Conservation (phyloP, 2,888 invertebrate species). For the Tetropium fuscum region DNA sequence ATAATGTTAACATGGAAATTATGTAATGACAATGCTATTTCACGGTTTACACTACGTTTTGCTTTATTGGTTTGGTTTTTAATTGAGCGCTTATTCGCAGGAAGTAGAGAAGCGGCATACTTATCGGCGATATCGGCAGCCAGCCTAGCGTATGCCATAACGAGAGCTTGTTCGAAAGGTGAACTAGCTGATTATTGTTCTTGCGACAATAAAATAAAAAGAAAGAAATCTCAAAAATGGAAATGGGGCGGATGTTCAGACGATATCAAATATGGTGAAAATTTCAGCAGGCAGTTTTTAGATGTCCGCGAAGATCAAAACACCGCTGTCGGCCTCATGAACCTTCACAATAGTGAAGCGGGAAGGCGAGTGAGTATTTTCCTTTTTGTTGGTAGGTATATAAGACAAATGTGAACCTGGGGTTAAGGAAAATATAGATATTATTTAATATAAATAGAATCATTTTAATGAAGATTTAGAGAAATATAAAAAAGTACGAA, state of each 20-base stretch:
- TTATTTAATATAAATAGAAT: too few species aligned
- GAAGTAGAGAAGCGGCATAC: constrained; percentile 90
- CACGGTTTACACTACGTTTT: too few species aligned
- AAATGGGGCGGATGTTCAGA: constrained; percentile 97
- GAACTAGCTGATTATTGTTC: constrained; percentile 86
- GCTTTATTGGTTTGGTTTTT: too few species aligned
- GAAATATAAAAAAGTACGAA: too few species aligned
- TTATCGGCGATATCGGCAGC: constrained; percentile 91
- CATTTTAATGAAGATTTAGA: too few species aligned
- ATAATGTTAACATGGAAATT: too few species aligned
- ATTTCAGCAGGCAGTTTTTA: constrained; percentile 87
- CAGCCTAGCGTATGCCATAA: constrained; percentile 89
- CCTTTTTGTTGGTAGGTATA: too few species aligned
- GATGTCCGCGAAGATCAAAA: constrained; percentile 83
- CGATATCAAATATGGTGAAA: constrained; percentile 87
- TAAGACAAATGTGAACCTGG: too few species aligned
- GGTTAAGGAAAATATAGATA: too few species aligned
- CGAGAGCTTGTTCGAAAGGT: constrained; percentile 87
- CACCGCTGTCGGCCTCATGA: constrained; percentile 84
- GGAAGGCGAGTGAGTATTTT: constrained; percentile 79
- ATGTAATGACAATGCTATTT: too few species aligned
- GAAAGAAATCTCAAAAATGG: constrained; percentile 79
- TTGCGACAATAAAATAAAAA: constrained; percentile 76
- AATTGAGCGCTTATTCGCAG: constrained; percentile 67
- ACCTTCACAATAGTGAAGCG: constrained; percentile 93